These are phyloP conservation scores for Drosophila limbata DNA, from an alignment of 2,888 invertebrate species.

Conservation along the genomic window DNA sequence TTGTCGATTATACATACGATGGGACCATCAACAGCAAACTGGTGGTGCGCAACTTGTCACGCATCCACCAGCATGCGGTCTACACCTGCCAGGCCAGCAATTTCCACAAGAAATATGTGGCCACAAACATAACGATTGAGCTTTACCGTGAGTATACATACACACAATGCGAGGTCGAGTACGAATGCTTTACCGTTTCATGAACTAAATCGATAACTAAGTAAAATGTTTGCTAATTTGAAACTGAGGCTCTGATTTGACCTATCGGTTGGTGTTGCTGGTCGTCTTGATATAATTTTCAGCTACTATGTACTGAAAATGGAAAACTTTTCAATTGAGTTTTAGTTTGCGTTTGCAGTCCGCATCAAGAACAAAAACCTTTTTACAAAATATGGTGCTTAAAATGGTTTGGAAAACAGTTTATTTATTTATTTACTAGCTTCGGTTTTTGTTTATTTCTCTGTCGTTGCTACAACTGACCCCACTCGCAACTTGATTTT, in stretches of 20 bases:
- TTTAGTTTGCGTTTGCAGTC: constrained; percentile 36
- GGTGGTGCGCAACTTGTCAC: constrained; percentile 87
- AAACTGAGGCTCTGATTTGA: constrained; percentile 11
- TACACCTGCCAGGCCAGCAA: constrained; percentile 93
- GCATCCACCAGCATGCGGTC: constrained; percentile 90
- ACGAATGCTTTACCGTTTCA: background rate
- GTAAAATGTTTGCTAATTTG: constrained; percentile 4
- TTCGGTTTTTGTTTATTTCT: constrained; percentile 5
- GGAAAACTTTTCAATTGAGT: constrained; percentile 49
- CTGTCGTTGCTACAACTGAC: constrained; percentile 25
- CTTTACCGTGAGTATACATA: constrained; percentile 89
- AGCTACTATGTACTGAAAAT: constrained; percentile 22
- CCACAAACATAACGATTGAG: constrained; percentile 90
- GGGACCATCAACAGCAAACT: constrained; percentile 87
- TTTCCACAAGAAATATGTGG: constrained; percentile 87
- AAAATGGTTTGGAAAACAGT: constrained; percentile 64
- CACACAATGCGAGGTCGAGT: too few species aligned
- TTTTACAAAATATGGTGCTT: constrained; percentile 59
- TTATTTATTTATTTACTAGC: constrained; percentile 59
- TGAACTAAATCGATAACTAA: constrained; percentile 60
- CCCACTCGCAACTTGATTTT: constrained; percentile 45
- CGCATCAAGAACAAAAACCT: constrained; percentile 13
- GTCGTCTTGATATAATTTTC: constrained; percentile 15
- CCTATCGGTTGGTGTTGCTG: constrained; percentile 9
- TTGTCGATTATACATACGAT: constrained; percentile 85